A percentile compares a stretch with the other conserved stretches of the same genome.
Conservation (phyloP, 2,888 invertebrate genomes). For the Pyrochroa serraticornis region DNA sequence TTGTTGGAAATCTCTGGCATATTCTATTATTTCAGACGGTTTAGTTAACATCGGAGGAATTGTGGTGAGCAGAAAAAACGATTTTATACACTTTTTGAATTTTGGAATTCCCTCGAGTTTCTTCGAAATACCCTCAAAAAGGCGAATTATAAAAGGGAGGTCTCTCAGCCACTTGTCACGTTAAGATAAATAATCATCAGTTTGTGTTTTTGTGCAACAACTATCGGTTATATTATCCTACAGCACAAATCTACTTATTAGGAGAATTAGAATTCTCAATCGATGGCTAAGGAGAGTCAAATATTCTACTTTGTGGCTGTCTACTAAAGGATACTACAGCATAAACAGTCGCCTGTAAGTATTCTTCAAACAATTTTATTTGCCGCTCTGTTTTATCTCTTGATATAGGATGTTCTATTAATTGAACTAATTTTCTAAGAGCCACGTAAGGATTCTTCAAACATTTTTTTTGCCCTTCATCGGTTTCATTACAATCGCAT, state of each 20-base stretch:
- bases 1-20: conserved; percentile 13
- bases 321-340: conserved; percentile 17
- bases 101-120: background rate
- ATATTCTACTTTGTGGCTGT: background rate
- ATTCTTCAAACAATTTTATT: conserved; percentile 3
- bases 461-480: background rate
- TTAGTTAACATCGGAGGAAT: conserved; percentile 16
- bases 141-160: conserved; percentile 12
- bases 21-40: conserved; percentile 4
- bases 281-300: no score
- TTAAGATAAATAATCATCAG: conserved; percentile 2
- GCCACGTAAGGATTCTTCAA: conserved; percentile 9
- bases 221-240: no score
- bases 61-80: conserved; percentile 6
- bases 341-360: conserved; percentile 10
- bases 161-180: conserved; percentile 10
- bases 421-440: conserved; percentile 11
- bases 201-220: background rate
- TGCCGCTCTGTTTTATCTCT: conserved; percentile 12
- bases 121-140: conserved; percentile 12
- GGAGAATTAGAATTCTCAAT: no score
- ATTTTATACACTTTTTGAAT: conserved; percentile 7
- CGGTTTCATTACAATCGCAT: background rate
- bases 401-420: conserved; percentile 19
- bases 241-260: no score